Evolutionary conservation across 2,113 vertebrate species (phyloP).

Genomic region (Rhea pennata): DNA sequence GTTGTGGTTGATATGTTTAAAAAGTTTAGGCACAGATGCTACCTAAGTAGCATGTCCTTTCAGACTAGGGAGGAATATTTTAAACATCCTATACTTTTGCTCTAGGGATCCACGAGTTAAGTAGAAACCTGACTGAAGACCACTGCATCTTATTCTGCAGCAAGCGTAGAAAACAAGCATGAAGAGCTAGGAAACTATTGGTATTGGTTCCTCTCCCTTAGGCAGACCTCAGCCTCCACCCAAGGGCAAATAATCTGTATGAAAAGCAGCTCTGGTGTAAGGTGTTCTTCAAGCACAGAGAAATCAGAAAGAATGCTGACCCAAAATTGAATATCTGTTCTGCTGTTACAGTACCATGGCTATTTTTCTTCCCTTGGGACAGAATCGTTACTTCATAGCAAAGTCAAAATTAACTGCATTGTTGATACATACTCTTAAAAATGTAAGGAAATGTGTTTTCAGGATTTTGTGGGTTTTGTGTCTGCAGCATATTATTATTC

Average conservation of each 20-base stretch:
- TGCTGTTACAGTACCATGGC: neutral
- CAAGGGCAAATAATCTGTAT: neutral
- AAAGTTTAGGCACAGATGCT: neutral
- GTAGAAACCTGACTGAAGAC: neutral
- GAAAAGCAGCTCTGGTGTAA: neutral
- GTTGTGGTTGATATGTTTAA: neutral
- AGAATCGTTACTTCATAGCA: neutral
- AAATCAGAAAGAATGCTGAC: neutral
- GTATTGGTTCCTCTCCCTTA: neutral
- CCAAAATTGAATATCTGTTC: neutral
- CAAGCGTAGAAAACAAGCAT: neutral
- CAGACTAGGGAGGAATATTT: neutral
- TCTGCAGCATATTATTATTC: neutral
- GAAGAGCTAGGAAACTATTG: neutral
- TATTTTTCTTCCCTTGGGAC: neutral
- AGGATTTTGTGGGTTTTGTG: neutral
- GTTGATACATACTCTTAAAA: neutral
- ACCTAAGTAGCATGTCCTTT: neutral
- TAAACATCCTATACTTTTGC: neutral
- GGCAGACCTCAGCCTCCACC: neutral
- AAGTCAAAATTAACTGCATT: neutral
- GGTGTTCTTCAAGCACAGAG: neutral
- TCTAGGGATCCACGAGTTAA: neutral
- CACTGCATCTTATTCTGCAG: accelerated
- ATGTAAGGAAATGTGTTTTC: neutral